Base-by-base conservation (phyloP, 2,888 invertebrate species). In the Hofmannophila pseudospretella region DNA sequence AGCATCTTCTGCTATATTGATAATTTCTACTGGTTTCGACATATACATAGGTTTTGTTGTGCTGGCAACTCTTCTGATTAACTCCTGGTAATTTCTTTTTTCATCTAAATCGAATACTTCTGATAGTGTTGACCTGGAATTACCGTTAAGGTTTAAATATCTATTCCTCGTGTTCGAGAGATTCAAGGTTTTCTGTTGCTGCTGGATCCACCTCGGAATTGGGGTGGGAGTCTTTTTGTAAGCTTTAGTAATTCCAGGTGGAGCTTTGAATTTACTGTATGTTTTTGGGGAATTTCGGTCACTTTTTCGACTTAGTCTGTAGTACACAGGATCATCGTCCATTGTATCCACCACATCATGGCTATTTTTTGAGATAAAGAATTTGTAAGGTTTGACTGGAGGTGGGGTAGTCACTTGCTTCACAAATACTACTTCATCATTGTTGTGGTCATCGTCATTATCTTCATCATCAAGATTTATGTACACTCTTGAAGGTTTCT, bases 51-150 rank as follows among this genome's bases (percentile, higher is more conserved):
- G 64, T 49, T 67, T 77, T 42, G 67, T 60, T 4, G 67, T 67
- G 2, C 45, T 58, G 0, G 75, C 60, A 3, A 84, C 78, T 51
- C 72, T 70, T 33, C 73, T 78, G 23, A 90, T 80, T 27, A 90
- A 56, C 58, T 89, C 87, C 50, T 84, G 82, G 49, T 90, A 90
- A 53, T 79, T 81, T 51, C 69, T 76, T 54, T 89, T 90, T 45
- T 90, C 89, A 49, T 89, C 88, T 54, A 90, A 69, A 60, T 89
- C 81, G 46, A 88, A 88, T 36, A 89, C 81, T 61, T 88, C 86
- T 20, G 86, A 75, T 25, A 88, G 55, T 34, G 80, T 77, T 7
- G 77, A 63, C 42, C 72, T 68, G 20, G 60, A 54, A 36, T 72
- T 80, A 7, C 82, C 76, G 49, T 81, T 85, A 1, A 66, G 31